phyloP scores from a whole-genome alignment of 1,140 invertebrate species.

The Papilio polytes region DNA sequence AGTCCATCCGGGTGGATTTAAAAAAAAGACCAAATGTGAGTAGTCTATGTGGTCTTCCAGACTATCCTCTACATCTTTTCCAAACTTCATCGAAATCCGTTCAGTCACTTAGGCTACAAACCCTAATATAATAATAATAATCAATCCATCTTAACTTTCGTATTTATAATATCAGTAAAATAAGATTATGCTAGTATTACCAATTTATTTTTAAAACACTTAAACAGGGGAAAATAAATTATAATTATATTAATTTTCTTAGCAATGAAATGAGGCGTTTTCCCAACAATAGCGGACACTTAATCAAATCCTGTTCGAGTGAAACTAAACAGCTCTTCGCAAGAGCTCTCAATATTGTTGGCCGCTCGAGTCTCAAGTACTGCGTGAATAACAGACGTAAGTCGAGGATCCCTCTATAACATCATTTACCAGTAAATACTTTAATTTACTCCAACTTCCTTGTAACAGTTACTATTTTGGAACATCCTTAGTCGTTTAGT shows the following conservation, averaged over 20 bases:
- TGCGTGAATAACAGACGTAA: conserved; percentile 33
- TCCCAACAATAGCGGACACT: conserved; percentile 23
- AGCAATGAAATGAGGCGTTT: conserved; percentile 1
- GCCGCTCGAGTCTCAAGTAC: conserved; percentile 13
- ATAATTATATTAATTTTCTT: background rate
- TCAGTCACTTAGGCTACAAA: too few species aligned
- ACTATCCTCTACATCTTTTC: too few species aligned
- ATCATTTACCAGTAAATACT: background rate
- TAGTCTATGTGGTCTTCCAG: too few species aligned
- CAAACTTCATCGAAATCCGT: too few species aligned
- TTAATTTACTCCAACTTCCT: background rate
- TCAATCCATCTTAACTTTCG: too few species aligned
- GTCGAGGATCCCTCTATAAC: conserved; percentile 5
- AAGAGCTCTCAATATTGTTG: conserved; percentile 30
- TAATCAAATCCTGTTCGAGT: conserved; percentile 36
- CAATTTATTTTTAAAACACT: background rate
- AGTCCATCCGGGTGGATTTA: too few species aligned
- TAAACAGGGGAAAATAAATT: background rate
- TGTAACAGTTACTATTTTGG: background rate
- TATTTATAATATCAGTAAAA: too few species aligned
- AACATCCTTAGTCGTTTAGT: background rate
- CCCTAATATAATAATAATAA: too few species aligned
- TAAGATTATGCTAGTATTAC: too few species aligned
- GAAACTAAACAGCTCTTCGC: conserved; percentile 29
- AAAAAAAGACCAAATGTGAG: too few species aligned